A percentile compares a stretch with the other conserved stretches of the same genome.
Evolutionary conservation across 2,888 invertebrate genomes (phyloP).

Genomic region (Sinotaia quadrata): DNA sequence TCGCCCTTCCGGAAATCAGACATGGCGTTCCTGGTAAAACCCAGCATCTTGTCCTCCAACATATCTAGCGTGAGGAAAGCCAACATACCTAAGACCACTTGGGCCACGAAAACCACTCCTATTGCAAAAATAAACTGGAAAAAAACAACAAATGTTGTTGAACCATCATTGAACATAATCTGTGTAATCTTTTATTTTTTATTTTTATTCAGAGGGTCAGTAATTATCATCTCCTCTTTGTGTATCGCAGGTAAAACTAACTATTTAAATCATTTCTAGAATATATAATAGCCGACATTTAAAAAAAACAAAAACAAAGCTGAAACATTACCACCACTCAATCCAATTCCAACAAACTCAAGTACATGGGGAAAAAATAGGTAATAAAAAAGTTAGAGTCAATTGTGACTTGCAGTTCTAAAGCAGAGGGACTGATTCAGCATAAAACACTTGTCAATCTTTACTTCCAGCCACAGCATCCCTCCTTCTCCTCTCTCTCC

Average conservation of each 20-base stretch:
- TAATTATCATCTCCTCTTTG: not conserved
- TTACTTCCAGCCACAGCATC: not conserved
- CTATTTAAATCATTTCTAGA: too few species aligned
- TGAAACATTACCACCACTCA: too few species aligned
- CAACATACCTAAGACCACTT: constrained; percentile 44
- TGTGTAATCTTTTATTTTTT: not conserved
- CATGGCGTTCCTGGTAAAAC: constrained; percentile 39
- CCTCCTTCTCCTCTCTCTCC: not conserved
- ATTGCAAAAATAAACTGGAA: constrained; percentile 40
- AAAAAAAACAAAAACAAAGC: too few species aligned
- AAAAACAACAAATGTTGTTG: not conserved
- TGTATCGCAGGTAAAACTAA: not conserved
- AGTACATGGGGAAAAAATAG: too few species aligned
- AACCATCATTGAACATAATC: too few species aligned
- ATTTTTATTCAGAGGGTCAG: not conserved
- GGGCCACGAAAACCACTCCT: constrained; percentile 45
- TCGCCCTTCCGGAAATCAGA: constrained; percentile 35
- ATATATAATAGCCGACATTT: too few species aligned
- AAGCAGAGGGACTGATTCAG: too few species aligned
- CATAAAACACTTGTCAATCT: not conserved
- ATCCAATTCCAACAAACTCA: too few species aligned
- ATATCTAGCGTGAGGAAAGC: constrained; percentile 49
- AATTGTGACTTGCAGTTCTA: too few species aligned
- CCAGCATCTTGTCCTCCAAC: constrained; percentile 38
- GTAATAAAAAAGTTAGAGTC: too few species aligned